Evolutionary conservation across 1,140 invertebrate species (phyloP).

Genomic region (Heliconius hermathena): DNA sequence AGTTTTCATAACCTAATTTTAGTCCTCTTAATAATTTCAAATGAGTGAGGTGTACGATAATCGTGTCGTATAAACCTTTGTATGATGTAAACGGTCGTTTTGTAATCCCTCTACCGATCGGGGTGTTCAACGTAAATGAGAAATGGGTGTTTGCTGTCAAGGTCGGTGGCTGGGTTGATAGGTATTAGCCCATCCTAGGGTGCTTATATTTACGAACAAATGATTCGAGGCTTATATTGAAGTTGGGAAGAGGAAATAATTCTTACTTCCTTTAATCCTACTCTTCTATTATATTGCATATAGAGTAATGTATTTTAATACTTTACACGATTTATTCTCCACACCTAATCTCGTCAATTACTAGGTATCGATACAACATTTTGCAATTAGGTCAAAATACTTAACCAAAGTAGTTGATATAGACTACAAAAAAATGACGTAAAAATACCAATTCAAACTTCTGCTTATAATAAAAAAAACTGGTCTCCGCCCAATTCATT

Average conservation of each 20-base stretch:
- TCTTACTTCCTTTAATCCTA: not conserved
- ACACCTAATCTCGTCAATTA: no score
- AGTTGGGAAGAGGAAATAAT: not conserved
- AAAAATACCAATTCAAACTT: no score
- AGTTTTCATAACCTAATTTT: not conserved
- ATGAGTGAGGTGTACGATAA: not conserved
- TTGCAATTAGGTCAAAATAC: no score
- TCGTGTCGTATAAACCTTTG: constrained; percentile 32
- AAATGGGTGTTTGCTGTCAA: constrained; percentile 46
- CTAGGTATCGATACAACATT: no score
- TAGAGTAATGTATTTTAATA: no score
- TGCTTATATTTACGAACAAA: constrained; percentile 16
- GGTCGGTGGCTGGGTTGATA: constrained; percentile 38
- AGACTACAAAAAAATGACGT: no score
- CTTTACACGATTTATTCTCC: no score
- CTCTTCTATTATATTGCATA: no score
- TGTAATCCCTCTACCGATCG: constrained; percentile 29
- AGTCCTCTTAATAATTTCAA: not conserved
- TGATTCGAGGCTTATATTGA: constrained; percentile 8
- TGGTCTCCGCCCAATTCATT: no score
- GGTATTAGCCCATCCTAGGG: constrained; percentile 19
- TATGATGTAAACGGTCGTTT: constrained; percentile 23
- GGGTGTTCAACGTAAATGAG: constrained; percentile 43
- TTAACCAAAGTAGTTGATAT: no score
- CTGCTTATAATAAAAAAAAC: no score